These are phyloP conservation scores for Contarinia nasturtii DNA, from an alignment of 1,140 invertebrate species.

Conservation along the genomic window DNA sequence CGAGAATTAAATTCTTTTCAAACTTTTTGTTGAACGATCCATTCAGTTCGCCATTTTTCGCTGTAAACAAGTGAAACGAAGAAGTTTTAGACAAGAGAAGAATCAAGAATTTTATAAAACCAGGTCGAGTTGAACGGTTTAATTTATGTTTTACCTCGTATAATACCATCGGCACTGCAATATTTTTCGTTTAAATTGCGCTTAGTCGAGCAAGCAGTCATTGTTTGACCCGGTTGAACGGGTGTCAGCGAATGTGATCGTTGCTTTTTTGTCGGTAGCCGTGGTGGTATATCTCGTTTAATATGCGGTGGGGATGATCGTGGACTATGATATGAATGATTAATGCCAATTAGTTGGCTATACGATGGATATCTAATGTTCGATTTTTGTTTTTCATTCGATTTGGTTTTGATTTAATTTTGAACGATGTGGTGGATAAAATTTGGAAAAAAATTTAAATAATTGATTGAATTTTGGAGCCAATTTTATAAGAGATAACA, in stretches of 20 bases:
- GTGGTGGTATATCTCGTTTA: constrained; percentile 33
- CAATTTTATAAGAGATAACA: no score
- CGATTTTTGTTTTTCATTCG: not conserved
- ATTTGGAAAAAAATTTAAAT: not conserved
- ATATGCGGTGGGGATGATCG: constrained; percentile 30
- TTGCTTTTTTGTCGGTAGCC: constrained; percentile 46
- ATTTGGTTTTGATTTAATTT: no score
- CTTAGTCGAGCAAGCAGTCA: not conserved
- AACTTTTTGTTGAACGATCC: no score
- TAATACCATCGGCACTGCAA: constrained; percentile 29
- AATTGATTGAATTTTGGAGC: not conserved
- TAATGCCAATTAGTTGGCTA: not conserved
- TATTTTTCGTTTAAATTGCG: constrained; percentile 17
- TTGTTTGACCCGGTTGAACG: constrained; percentile 18
- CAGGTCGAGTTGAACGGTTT: no score
- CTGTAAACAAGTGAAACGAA: no score
- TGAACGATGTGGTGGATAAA: not conserved
- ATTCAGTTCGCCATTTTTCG: no score
- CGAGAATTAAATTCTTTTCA: no score
- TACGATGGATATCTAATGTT: not conserved
- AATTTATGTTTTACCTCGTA: constrained; percentile 13
- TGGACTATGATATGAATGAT: constrained; percentile 14
- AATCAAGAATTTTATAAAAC: not conserved
- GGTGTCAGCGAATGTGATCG: constrained; percentile 45
- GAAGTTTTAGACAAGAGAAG: constrained; percentile 5